Evolutionary conservation across 2,113 vertebrate species (phyloP), one percentile per base, ranked within the genome.

Genomic region (Hippopotamus amphibius): DNA sequence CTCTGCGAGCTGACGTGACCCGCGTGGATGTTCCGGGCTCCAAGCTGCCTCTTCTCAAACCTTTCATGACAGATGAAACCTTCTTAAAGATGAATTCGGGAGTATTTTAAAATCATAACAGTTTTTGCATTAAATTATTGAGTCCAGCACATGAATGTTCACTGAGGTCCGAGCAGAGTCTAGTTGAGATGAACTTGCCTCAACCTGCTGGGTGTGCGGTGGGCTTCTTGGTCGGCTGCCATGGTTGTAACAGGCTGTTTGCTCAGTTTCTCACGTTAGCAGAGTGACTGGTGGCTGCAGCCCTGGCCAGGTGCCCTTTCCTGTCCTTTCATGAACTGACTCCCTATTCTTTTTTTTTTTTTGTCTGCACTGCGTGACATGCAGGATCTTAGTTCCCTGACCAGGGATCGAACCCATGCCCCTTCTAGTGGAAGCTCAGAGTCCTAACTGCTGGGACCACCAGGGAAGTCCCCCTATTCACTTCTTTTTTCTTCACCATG

Each of bases 121-220:
- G 19, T 22, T n/a, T 74, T 81, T 26, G 46, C 11, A 0, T 24
- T 13, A 17, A 16, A 0, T 41, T 16, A 10, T 11, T 7, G 57
- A 22, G 57, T 11, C 28, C 7, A 17, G 16, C 26, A 0, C 0
- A 0, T 7, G 79, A 10, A 8, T 1, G 0, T n/a, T 10, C 6
- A 2, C 71, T 6, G 0, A 15, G 80, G 9, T 68, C 48, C 3
- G 30, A 22, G 57, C n/a, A 7, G 61, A 9, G 6, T 26, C 81
- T n/a, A 3, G 16, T 26, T 24, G 7, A 0, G 14, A 0, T 7
- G 17, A 19, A 4, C 28, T 37, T 4, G 12, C 77, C 12, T 11
- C 2, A 0, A 16, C n/a, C 33, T 2, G 26, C 14, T 0, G 3
- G 26, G 50, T 12, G 0, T 1, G 13, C 0, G 3, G 16, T 0